Conservation (phyloP, 2,113 vertebrate species). For the Solea solea region DNA sequence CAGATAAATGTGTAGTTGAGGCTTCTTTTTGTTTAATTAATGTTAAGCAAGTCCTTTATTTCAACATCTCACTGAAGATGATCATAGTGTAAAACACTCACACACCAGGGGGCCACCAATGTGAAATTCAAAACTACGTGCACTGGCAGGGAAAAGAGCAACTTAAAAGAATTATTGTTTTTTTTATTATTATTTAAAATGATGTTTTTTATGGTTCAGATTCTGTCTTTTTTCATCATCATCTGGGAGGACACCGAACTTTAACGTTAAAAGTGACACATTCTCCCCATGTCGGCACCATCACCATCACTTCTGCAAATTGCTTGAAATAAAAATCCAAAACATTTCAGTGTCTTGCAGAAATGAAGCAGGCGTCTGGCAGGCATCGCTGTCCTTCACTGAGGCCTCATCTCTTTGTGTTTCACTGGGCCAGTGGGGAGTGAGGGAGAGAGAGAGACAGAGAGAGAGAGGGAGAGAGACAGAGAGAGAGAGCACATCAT, state of each 20-base stretch:
- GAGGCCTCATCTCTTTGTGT: constrained; percentile 62
- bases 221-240: constrained; percentile 18
- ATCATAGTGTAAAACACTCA: constrained; percentile 10
- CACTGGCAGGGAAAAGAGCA: constrained; percentile 25
- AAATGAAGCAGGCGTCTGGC: constrained; percentile 45
- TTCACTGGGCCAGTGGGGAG: constrained; percentile 46
- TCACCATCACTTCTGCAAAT: constrained; percentile 31
- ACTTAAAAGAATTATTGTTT: constrained; percentile 30
- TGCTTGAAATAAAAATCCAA: constrained; percentile 8
- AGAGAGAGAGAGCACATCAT: constrained; percentile 29
- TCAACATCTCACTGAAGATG: constrained; percentile 22
- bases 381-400: constrained; percentile 61
- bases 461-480: background rate
- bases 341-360: constrained; percentile 40
- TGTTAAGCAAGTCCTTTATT: constrained; percentile 4
- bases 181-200: background rate
- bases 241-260: constrained; percentile 26
- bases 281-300: constrained; percentile 11
- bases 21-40: constrained; percentile 17
- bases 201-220: constrained; percentile 7
- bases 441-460: background rate
- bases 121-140: constrained; percentile 14
- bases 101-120: constrained; percentile 23
- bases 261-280: constrained; percentile 28
- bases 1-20: constrained; percentile 12